Conservation (phyloP, 2,113 vertebrate species). For the Copsychus sechellarum region DNA sequence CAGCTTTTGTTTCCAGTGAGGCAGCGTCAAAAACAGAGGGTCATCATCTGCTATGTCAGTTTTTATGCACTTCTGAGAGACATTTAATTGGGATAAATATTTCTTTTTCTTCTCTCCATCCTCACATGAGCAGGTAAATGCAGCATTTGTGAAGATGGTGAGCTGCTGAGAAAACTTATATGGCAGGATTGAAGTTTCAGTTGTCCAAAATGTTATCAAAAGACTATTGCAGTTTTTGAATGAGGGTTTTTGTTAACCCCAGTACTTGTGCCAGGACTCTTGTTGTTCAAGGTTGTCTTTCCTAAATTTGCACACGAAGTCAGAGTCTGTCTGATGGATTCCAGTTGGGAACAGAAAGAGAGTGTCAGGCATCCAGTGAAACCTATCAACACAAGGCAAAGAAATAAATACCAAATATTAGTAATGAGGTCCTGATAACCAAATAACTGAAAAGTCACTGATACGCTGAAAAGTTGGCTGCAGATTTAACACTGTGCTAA, state of each 20-base stretch:
- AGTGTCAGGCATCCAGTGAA: background rate
- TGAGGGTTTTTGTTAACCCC: background rate
- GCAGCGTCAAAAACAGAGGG: background rate
- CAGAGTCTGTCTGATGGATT: background rate
- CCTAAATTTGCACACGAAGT: background rate
- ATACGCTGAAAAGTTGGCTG: background rate
- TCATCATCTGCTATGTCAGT: background rate
- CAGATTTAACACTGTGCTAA: background rate
- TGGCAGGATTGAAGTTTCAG: background rate
- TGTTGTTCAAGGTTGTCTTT: background rate
- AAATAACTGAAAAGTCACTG: background rate
- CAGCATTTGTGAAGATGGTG: background rate
- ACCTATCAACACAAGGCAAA: background rate
- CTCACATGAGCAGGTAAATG: background rate
- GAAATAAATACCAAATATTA: background rate
- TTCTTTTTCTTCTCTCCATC: background rate
- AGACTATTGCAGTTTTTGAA: background rate
- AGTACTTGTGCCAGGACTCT: background rate
- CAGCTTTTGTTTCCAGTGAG: background rate
- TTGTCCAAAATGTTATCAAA: background rate
- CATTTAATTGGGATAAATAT: background rate
- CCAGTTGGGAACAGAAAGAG: background rate
- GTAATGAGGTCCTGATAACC: background rate
- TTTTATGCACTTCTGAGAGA: background rate
- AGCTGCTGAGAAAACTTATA: background rate